A percentile compares a stretch with the other conserved stretches of the same genome.
Evolutionary conservation across 2,888 invertebrate genomes (phyloP).

Genomic region (Rhimphoctona megacephalus): DNA sequence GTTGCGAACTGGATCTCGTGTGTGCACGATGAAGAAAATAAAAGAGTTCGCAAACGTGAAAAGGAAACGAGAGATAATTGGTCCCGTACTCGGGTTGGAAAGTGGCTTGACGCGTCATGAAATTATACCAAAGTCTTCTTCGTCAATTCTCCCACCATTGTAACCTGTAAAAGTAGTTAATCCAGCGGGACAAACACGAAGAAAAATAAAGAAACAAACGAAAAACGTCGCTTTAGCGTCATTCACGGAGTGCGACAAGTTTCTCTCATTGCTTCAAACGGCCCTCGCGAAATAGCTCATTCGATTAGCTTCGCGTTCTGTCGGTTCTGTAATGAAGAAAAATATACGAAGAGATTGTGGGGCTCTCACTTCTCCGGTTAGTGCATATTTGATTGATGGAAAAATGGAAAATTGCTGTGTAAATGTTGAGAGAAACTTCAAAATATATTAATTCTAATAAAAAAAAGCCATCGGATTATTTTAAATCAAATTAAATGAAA

Average conservation of each 20-base stretch:
- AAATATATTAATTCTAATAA: not conserved
- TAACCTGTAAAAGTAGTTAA: conserved; percentile 49
- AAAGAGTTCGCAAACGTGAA: conserved; percentile 57
- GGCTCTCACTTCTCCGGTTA: conserved; percentile 12
- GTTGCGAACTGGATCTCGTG: conserved; percentile 54
- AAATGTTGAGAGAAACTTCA: not conserved
- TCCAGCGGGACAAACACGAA: conserved; percentile 18
- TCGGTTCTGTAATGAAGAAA: conserved; percentile 9
- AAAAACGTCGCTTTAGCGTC: conserved; percentile 16
- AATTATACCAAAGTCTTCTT: conserved; percentile 60
- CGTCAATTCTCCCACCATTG: conserved; percentile 56
- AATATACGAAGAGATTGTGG: not conserved
- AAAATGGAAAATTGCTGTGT: not conserved
- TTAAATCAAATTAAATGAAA: not conserved
- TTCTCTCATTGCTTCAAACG: conserved; percentile 48
- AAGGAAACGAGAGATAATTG: conserved; percentile 66
- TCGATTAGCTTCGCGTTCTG: conserved; percentile 22
- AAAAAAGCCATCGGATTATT: not conserved
- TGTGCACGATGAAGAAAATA: conserved; percentile 31
- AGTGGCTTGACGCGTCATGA: conserved; percentile 65
- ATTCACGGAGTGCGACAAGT: conserved; percentile 43
- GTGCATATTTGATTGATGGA: not conserved
- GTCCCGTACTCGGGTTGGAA: conserved; percentile 57
- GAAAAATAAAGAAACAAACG: conserved; percentile 9
- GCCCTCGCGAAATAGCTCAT: conserved; percentile 21